Base-by-base conservation (phyloP, 2,797 vertebrate species). In the Eulemur coronatus region DNA sequence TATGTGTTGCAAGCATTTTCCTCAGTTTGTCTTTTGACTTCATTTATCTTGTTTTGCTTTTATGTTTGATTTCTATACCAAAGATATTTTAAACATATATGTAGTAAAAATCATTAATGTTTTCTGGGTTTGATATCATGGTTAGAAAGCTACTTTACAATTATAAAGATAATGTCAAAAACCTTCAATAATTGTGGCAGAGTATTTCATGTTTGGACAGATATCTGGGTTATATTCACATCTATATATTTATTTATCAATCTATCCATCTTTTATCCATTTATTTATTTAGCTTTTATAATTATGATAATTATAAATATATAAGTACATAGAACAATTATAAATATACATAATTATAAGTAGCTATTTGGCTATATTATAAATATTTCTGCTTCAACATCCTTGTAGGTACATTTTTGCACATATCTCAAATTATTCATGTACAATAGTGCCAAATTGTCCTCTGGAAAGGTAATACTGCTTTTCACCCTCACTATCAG, bases 11-110 rank as follows among this genome's bases (percentile, higher is more conserved):
- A 87, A 72, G 41, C 24, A 81, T 96, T 91, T 84, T 46, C 30
- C 26, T 80, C 38, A 26, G 61, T 75, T 93, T 57, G 33, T 7
- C 41, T 87, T 78, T 91, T 82, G 50, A 46, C 43, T 79, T 96
- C 67, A 24, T 75, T 91, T 88, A 92, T 57, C 20, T 43, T 93
- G 26, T 80, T 94, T 95, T 91, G 33, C 9, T 91, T 96, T 63
- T 72, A 52, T 81, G 18, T 79, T 61, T 88, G 59, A 48, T 92
- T 80, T 78, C 50, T 85, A 85, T 22, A 59, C 69, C 12, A 94
- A 73, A 93, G 35, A 35, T 82, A 91, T 52, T 69, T 87, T 48
- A 55, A 35, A 38, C 95, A 73, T 80, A 4, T 41, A 20, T 63
- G 20, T 46, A 35, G 4, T 55, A 85, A 90, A 95, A 70, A 63